phyloP scores from a whole-genome alignment of 1,140 invertebrate species.

The Goniozus legneri region DNA sequence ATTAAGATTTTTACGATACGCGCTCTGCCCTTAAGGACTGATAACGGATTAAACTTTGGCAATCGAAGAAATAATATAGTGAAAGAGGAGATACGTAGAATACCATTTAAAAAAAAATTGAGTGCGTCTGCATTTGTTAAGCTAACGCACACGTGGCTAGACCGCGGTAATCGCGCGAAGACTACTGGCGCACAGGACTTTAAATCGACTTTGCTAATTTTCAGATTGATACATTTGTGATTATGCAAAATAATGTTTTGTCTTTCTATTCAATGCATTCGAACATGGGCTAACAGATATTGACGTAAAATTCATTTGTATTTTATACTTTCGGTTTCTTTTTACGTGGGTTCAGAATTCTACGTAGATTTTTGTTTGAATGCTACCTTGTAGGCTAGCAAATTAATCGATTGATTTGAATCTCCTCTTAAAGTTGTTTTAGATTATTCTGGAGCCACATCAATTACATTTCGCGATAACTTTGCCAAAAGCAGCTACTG shows the following conservation, averaged over 20 bases:
- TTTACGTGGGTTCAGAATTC: too few relatives aligned
- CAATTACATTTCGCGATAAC: too few relatives aligned
- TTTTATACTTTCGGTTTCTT: too few relatives aligned
- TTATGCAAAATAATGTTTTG: not conserved
- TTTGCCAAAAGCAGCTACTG: too few relatives aligned
- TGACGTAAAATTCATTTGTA: too few relatives aligned
- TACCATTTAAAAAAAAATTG: constrained; percentile 8
- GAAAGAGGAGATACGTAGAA: constrained; percentile 15
- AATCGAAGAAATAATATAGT: constrained; percentile 11
- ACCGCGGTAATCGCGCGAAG: constrained; percentile 11
- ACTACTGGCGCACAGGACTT: constrained; percentile 21
- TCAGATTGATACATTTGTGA: not conserved
- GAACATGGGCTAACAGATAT: too few relatives aligned
- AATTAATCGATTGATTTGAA: too few relatives aligned
- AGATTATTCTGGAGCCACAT: too few relatives aligned
- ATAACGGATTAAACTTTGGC: constrained; percentile 22
- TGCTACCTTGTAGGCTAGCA: too few relatives aligned
- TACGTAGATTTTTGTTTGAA: too few relatives aligned
- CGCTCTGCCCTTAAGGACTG: constrained; percentile 31
- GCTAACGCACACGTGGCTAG: constrained; percentile 8
- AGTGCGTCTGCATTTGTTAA: constrained; percentile 11
- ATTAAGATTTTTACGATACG: constrained; percentile 41
- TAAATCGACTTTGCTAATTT: too few relatives aligned
- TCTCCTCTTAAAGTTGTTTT: too few relatives aligned
- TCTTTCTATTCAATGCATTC: not conserved